Evolutionary conservation across 2,113 vertebrate species (phyloP).

Genomic region (Sialia sialis): DNA sequence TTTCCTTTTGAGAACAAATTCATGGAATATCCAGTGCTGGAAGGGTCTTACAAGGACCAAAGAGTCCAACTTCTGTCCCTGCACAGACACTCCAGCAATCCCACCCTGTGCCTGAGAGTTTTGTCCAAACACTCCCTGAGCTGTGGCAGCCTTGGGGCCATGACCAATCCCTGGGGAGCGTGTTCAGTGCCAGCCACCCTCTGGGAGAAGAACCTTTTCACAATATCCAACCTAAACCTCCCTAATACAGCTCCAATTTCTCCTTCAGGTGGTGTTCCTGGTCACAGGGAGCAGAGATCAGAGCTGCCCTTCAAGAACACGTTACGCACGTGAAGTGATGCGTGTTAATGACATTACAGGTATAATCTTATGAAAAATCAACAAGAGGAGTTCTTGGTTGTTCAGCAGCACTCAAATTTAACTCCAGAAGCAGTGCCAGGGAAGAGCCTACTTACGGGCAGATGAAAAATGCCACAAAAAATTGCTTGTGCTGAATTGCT

Average conservation of each 20-base stretch:
- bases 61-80: neutral
- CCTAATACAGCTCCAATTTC: neutral
- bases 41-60: neutral
- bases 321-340: neutral
- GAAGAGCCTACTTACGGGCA: neutral
- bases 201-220: neutral
- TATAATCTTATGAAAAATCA: neutral
- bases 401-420: neutral
- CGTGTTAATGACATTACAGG: neutral
- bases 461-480: neutral
- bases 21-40: neutral
- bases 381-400: neutral
- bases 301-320: neutral
- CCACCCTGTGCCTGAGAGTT: neutral
- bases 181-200: rapidly evolving
- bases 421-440: neutral
- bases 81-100: neutral
- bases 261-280: neutral
- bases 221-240: neutral
- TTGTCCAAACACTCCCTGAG: neutral
- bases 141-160: rapidly evolving
- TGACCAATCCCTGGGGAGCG: neutral
- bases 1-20: neutral
- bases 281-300: neutral
- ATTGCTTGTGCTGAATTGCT: neutral